These are phyloP conservation scores for Drosophila subobscura DNA, from an alignment of 1,140 invertebrate genomes.

Conservation along the genomic window DNA sequence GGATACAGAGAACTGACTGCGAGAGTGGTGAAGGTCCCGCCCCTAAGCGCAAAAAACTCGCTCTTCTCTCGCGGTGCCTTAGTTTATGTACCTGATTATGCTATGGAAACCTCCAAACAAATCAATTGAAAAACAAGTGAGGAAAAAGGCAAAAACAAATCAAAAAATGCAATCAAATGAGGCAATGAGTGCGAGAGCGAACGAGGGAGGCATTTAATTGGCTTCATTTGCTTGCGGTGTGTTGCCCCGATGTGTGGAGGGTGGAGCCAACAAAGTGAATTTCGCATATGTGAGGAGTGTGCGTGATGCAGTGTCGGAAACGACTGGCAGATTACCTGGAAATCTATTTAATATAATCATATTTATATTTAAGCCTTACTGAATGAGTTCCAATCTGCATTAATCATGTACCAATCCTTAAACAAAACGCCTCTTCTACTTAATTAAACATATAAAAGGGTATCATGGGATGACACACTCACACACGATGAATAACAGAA, in stretches of 20 bases:
- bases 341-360: background rate
- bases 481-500: slow-evolving; percentile 41
- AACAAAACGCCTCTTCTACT: too few species aligned
- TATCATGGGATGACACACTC: slow-evolving; percentile 29
- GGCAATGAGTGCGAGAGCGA: slow-evolving; percentile 36
- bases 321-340: slow-evolving; percentile 13
- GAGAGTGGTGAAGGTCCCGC: slow-evolving; percentile 38
- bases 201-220: slow-evolving; percentile 64
- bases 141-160: slow-evolving; percentile 22
- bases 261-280: slow-evolving; percentile 54
- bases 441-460: slow-evolving; percentile 8
- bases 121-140: slow-evolving; percentile 62
- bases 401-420: too few species aligned
- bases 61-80: slow-evolving; percentile 27
- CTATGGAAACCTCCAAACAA: slow-evolving; percentile 51
- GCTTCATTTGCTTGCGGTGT: slow-evolving; percentile 40
- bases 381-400: too few species aligned
- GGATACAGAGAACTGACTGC: background rate
- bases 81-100: slow-evolving; percentile 75
- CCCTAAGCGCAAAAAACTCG: slow-evolving; percentile 33
- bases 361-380: background rate
- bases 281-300: slow-evolving; percentile 21
- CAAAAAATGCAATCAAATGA: slow-evolving; percentile 30
- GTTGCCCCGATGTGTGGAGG: slow-evolving; percentile 10
- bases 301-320: background rate